Conservation (phyloP, 1,140 invertebrate species). For the Medauroidea extradentata region DNA sequence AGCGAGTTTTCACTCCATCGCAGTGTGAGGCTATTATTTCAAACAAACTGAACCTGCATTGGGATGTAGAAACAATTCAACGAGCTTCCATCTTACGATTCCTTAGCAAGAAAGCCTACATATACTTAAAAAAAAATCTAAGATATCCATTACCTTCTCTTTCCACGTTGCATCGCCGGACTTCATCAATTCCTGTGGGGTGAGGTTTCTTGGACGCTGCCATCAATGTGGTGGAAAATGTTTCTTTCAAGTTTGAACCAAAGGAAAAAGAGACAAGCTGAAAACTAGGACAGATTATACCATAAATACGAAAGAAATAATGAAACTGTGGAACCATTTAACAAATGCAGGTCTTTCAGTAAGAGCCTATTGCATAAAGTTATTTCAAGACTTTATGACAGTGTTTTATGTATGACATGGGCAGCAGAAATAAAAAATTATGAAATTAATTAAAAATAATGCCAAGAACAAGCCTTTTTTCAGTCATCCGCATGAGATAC, state of each 20-base stretch:
- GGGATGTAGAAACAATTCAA: no score
- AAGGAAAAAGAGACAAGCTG: conserved; percentile 30
- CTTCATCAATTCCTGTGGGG: no score
- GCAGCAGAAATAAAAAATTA: conserved; percentile 27
- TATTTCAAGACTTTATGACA: conserved; percentile 29
- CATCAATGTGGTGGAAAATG: conserved; percentile 11
- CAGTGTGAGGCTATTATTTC: no score
- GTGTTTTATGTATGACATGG: conserved; percentile 32
- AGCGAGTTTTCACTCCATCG: no score
- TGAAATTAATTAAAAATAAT: conserved; percentile 30
- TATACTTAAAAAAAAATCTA: no score
- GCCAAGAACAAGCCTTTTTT: conserved; percentile 15
- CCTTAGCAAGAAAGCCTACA: no score
- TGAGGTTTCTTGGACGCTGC: not conserved
- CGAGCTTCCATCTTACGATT: no score
- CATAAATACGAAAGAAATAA: conserved; percentile 36
- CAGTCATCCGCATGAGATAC: conserved; percentile 19
- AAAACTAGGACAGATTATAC: conserved; percentile 30
- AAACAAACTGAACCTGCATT: no score
- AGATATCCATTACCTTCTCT: no score
- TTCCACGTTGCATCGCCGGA: no score
- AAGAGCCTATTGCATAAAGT: conserved; percentile 17
- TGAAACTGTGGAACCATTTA: conserved; percentile 35
- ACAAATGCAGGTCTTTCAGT: conserved; percentile 36
- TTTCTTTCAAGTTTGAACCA: conserved; percentile 6